A percentile compares a stretch with the other conserved stretches of the same genome.
These are phyloP conservation scores for Coregonus suidteri DNA, from an alignment of 2,797 vertebrate species.

Conservation along the genomic window DNA sequence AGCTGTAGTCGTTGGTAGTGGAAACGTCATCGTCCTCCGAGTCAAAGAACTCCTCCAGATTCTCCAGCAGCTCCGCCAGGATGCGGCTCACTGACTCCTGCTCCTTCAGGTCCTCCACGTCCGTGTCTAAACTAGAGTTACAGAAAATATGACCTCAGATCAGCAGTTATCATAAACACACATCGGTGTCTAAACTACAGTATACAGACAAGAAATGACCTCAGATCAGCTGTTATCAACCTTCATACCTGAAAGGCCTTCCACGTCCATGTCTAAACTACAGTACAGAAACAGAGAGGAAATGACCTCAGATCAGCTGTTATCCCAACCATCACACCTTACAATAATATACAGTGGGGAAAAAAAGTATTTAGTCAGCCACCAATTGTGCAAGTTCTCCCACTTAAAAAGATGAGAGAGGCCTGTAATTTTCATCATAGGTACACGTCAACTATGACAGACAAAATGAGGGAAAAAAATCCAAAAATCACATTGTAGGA, in stretches of 20 bases:
- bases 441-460: too few species aligned
- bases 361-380: too few species aligned
- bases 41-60: constrained; percentile 83
- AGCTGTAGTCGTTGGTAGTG: constrained; percentile 82
- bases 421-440: too few species aligned
- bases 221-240: too few species aligned
- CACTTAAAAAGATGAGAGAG: too few species aligned
- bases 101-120: constrained; percentile 83
- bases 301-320: neutral
- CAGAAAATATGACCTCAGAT: constrained; percentile 37
- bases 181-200: neutral
- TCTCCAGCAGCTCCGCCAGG: constrained; percentile 82
- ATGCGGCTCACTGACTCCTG: constrained; percentile 83
- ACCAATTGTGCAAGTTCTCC: too few species aligned
- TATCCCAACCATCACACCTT: too few species aligned
- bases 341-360: too few species aligned
- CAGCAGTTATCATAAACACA: constrained; percentile 55
- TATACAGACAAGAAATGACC: too few species aligned
- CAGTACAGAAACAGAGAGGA: neutral
- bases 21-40: constrained; percentile 85
- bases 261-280: constrained; percentile 82
- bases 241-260: constrained; percentile 82
- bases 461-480: too few species aligned
- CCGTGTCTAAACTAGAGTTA: constrained; percentile 76
- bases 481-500: too few species aligned